phyloP scores from a whole-genome alignment of 1,140 invertebrate genomes.

The Cyphomyrmex costatus region DNA sequence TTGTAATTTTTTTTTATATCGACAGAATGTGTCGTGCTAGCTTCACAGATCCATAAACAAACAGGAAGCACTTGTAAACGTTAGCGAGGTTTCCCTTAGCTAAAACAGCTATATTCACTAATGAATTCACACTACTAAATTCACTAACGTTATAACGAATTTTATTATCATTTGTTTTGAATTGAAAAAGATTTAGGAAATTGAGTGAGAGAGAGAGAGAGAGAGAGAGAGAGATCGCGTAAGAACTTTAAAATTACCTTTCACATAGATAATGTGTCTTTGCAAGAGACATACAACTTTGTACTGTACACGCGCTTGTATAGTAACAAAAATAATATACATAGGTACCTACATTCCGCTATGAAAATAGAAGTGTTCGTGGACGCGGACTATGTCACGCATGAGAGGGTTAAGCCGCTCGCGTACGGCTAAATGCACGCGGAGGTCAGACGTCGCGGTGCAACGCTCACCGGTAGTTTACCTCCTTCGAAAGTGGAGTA shows the following conservation, averaged over 20 bases:
- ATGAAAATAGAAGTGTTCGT: neutral
- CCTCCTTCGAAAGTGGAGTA: slow-evolving; percentile 68
- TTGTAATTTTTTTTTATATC: no score
- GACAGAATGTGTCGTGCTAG: no score
- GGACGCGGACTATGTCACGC: neutral
- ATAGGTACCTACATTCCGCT: neutral
- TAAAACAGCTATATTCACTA: no score
- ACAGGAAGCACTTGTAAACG: neutral
- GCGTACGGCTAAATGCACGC: neutral
- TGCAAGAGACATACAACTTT: neutral
- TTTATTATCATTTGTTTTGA: neutral
- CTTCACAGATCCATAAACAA: no score
- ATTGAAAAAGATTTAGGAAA: neutral
- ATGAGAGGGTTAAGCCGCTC: slow-evolving; percentile 1
- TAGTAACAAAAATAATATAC: neutral
- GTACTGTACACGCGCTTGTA: no score
- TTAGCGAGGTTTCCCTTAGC: neutral
- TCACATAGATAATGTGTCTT: neutral
- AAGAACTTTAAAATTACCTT: neutral
- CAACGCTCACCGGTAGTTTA: slow-evolving; percentile 42
- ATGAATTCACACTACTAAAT: no score
- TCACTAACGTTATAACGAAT: no score
- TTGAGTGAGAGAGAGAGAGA: no score
- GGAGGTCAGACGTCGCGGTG: slow-evolving; percentile 1
- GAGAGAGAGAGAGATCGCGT: neutral